Base-by-base conservation (phyloP, 2,888 invertebrate genomes). In the Sphecodes monilicornis region DNA sequence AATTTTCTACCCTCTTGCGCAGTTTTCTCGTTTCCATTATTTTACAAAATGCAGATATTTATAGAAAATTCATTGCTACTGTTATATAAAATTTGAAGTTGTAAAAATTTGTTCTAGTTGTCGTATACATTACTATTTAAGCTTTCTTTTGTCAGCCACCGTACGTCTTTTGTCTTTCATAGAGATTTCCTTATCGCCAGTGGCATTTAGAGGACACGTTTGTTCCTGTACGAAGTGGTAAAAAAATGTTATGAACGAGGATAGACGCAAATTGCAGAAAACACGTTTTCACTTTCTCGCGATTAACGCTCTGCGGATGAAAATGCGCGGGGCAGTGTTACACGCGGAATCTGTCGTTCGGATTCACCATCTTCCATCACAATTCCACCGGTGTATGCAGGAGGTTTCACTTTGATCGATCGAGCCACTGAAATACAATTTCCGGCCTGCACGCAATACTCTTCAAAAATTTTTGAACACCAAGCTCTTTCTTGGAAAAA, bases 261-360 rank as follows among this genome's bases (percentile, higher is more conserved):
- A 82, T 39, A 74, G 54, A 77, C 18, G 73, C 43, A 36, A 41
- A 36, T 29, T 57, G 64, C 26, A 36, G 71, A 78, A 57, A 77
- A 86, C 78, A 41, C 66, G 76, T 84, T 81, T 84, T 81, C 82
- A 84, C 86, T 84, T 86, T 86, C 87, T 74, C 74, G 81, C 57
- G 84, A 86, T 84, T 79, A 79, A 77, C 78, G 77, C 46, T 68
- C 60, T 22, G 64, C 77, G 60, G 46, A 76, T 78, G 80, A 77
- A 84, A 85, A 71, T 64, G 46, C 72, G 29, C 73, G 18, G 22
- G 60, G 60, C 75, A 39, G 69, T 76, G 69, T 54, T 68, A 73
- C 36, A 22, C 54, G 57, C 32, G 72, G 39, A 72, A 84, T 78
- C 73, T 60, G 54, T 81, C 80, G 41, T 64, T 39, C 72, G 54